Conservation (phyloP, 2,888 invertebrate species). For the Mesorhabditis belari region DNA sequence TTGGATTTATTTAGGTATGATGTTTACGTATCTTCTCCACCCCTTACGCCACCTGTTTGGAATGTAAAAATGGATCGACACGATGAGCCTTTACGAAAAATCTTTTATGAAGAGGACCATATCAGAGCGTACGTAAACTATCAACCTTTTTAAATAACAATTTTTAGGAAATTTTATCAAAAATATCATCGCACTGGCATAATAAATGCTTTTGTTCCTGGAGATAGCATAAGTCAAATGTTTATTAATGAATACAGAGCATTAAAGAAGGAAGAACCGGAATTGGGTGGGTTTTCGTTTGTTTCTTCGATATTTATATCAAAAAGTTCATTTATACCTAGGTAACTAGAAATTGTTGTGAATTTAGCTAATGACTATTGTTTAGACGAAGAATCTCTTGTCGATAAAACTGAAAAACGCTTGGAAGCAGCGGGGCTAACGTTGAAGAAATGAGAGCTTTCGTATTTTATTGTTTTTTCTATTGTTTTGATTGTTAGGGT, state of each 20-base stretch:
- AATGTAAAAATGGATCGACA: constrained; percentile 56
- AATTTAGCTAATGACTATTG: constrained; percentile 4
- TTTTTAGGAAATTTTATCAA: constrained; percentile 55
- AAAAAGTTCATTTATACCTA: too few species aligned
- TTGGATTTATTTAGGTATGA: constrained; percentile 61
- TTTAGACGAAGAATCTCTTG: constrained; percentile 10
- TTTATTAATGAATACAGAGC: constrained; percentile 52
- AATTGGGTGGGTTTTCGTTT: not conserved
- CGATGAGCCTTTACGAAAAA: constrained; percentile 63
- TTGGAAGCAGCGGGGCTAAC: constrained; percentile 22
- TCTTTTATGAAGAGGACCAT: constrained; percentile 76
- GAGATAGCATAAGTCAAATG: constrained; percentile 37
- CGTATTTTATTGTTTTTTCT: too few species aligned
- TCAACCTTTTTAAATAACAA: not conserved
- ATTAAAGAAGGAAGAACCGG: constrained; percentile 4
- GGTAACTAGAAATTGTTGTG: too few species aligned
- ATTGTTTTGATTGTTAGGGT: too few species aligned
- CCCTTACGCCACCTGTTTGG: constrained; percentile 73
- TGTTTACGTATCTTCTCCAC: constrained; percentile 82
- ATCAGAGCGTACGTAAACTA: constrained; percentile 68
- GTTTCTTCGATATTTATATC: not conserved
- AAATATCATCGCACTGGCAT: constrained; percentile 52
- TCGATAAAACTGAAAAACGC: constrained; percentile 19
- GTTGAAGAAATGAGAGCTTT: constrained; percentile 15
- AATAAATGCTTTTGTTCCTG: constrained; percentile 47